These are phyloP conservation scores for Caranx melampygus DNA, from an alignment of 2,113 vertebrate species.

Conservation along the genomic window DNA sequence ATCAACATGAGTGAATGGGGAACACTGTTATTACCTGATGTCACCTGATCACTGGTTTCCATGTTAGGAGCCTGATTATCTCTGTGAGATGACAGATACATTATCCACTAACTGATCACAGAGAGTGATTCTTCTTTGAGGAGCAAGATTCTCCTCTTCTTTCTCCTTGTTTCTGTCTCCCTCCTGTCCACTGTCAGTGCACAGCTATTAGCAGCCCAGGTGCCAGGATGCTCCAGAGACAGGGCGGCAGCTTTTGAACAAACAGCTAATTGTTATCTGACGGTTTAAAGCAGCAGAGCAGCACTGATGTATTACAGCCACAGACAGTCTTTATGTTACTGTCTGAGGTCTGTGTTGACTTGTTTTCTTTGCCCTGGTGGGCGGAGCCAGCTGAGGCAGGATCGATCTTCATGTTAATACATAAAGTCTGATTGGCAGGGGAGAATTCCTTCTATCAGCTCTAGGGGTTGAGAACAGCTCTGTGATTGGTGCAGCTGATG, in stretches of 20 bases:
- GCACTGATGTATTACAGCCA: background rate
- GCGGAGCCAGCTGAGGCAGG: slow-evolving; percentile 12
- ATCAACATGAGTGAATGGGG: slow-evolving; percentile 8
- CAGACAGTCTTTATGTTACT: slow-evolving; percentile 39
- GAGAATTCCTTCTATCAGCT: background rate
- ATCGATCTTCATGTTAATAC: slow-evolving; percentile 42
- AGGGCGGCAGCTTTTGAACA: background rate
- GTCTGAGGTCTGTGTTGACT: slow-evolving; percentile 22
- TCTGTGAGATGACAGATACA: slow-evolving; percentile 26
- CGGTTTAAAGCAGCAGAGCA: background rate
- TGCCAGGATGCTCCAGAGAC: slow-evolving; percentile 2
- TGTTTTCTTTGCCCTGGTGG: slow-evolving; percentile 7
- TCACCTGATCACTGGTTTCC: slow-evolving; percentile 13
- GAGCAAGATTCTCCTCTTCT: background rate
- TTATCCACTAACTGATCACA: slow-evolving; percentile 34
- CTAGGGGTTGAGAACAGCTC: background rate
- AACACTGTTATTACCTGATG: background rate
- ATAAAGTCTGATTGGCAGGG: slow-evolving; percentile 38
- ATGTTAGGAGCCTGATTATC: slow-evolving; percentile 1
- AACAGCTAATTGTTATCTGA: slow-evolving; percentile 27
- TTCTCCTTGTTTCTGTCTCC: background rate
- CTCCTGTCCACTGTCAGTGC: background rate
- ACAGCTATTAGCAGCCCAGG: slow-evolving; percentile 1
- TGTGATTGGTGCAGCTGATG: background rate
- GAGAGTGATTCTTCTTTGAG: slow-evolving; percentile 18